Percentiles rank a stretch among this genome's conserved stretches.
Conservation (phyloP, 2,113 vertebrate genomes). For the Eleginops maclovinus region DNA sequence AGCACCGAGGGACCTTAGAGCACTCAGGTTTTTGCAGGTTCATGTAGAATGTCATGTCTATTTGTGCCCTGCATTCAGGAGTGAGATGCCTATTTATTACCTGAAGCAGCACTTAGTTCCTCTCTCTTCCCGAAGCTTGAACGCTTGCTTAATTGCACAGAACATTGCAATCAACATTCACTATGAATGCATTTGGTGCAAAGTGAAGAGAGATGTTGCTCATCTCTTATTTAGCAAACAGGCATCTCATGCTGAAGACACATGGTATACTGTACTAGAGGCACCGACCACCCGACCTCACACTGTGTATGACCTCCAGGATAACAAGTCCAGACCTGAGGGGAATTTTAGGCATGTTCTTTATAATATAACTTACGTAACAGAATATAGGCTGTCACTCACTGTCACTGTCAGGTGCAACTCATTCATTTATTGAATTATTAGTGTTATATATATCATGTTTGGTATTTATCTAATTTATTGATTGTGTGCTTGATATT, state of each 20-base stretch:
- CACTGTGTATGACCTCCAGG: background rate
- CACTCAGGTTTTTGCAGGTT: background rate
- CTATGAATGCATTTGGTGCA: constrained; percentile 21
- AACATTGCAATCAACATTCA: constrained; percentile 39
- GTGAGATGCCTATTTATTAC: background rate
- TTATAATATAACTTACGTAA: background rate
- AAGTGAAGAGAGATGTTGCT: constrained; percentile 23
- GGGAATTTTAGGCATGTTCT: background rate
- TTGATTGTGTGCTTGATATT: too few relatives aligned
- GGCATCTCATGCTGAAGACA: constrained; percentile 18
- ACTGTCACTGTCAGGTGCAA: too few relatives aligned
- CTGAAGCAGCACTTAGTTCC: background rate
- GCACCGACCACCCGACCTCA: background rate
- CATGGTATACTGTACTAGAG: background rate
- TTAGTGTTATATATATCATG: too few relatives aligned
- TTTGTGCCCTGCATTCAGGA: background rate
- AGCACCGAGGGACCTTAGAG: background rate
- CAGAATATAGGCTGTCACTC: too few relatives aligned
- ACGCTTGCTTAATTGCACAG: constrained; percentile 47
- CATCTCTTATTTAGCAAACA: constrained; percentile 52
- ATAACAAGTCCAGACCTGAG: background rate
- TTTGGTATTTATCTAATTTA: too few relatives aligned
- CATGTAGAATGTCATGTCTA: background rate
- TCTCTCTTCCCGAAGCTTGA: constrained; percentile 1
- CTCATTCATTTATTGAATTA: too few relatives aligned